These are phyloP conservation scores for Eleutherodactylus coqui DNA, from an alignment of 2,797 vertebrate genomes.

Conservation along the genomic window DNA sequence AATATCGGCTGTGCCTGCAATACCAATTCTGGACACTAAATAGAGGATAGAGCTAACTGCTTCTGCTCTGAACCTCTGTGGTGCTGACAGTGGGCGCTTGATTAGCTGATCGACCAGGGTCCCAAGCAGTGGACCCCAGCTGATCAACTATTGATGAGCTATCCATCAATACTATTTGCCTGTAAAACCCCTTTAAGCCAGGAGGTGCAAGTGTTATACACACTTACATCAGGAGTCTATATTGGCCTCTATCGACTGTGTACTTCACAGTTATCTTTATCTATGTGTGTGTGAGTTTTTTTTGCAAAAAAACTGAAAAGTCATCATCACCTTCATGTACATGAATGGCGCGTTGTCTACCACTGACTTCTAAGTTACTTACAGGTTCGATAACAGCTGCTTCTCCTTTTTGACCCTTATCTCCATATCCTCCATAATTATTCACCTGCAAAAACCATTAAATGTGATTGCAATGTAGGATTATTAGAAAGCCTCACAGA, in stretches of 20 bases:
- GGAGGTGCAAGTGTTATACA: no score
- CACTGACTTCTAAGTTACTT: slow-evolving; percentile 69
- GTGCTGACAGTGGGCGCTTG: no score
- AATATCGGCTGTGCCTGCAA: no score
- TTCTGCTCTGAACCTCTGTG: no score
- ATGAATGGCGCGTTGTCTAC: not conserved
- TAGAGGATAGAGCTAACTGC: no score
- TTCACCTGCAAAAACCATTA: slow-evolving; percentile 80
- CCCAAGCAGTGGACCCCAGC: no score
- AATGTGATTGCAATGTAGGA: not conserved
- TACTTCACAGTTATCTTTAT: not conserved
- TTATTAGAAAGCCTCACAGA: not conserved
- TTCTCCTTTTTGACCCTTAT: slow-evolving; percentile 96
- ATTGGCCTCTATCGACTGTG: not conserved
- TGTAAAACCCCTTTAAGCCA: no score
- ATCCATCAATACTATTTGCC: no score
- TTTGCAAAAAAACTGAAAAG: not conserved
- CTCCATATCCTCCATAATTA: slow-evolving; percentile 82
- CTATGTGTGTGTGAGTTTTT: not conserved
- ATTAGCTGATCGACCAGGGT: no score
- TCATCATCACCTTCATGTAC: not conserved
- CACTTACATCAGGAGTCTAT: not conserved
- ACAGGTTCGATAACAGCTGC: slow-evolving; percentile 97
- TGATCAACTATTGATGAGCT: no score
- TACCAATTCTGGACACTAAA: no score